Base-by-base conservation (phyloP, 2,888 invertebrate genomes). In the Orthonevra nobilis region DNA sequence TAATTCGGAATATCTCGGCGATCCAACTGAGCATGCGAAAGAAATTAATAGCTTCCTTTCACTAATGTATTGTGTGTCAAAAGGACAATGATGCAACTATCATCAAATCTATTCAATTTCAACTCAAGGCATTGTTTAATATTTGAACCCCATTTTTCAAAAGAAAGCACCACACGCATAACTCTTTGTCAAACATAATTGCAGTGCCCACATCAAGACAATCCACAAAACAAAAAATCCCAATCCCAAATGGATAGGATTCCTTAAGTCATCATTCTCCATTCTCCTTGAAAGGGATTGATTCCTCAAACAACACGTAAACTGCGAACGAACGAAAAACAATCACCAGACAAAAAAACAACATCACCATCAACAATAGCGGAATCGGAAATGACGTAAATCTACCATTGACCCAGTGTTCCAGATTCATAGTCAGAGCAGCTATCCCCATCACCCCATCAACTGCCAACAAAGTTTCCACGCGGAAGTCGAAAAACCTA, bases 361-460 rank as follows among this genome's bases (percentile, higher is more conserved):
- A 23, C 23, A 4, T 5, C 3, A 4, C 23, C 5, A 23, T 23
- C 23, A 4, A 23, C 23, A 23, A 23, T 23, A 30, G 4, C 30
- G 20, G 30, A 40, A 19, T 44, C 28, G 54, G 60, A 19, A 23
- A 28, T 40, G 36, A 60, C 32, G 52, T 60, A 60, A 56, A 48
- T 50, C 61, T 52, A 70, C 77, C 77, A 77, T 77, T 77, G 77
- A 77, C 77, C 77, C 28, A 77, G 64, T 77, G 54, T 15, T 64
- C 77, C 52, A 72, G 20, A 69, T 77, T 66, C 26, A 9, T 44
- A 46, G 38, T 20, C 26, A 42, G 36, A 30, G 17, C n/a, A 48
- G 14, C 23, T 7, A n/a, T n/a, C 17, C 20, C 70, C 12, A 54
- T 26, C 60, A 42, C 36, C 26, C 17, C 44, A 36, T 28, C 7